A percentile compares a stretch with the other conserved stretches of the same genome.
Evolutionary conservation across 1,140 invertebrate species (phyloP).

Genomic region (Nomia melanderi): DNA sequence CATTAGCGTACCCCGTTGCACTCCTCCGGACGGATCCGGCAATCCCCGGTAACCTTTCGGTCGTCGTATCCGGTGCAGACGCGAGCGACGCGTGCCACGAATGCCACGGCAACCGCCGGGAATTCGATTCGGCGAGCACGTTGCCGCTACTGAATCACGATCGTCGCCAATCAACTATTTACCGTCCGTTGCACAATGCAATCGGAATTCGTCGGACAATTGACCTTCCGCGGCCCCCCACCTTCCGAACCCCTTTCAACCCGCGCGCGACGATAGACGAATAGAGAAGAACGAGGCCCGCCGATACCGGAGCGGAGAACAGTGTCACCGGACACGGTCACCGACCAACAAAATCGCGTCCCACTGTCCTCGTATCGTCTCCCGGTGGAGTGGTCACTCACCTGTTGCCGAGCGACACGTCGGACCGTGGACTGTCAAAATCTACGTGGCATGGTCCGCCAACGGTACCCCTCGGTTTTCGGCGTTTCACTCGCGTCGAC

Average conservation of each 20-base stretch:
- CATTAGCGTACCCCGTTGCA: neutral
- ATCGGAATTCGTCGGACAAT: neutral
- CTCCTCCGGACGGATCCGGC: neutral
- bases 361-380: neutral
- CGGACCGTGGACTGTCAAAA: slow-evolving; percentile 6
- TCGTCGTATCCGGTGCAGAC: neutral
- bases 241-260: neutral
- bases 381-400: slow-evolving; percentile 7
- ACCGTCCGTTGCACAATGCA: neutral
- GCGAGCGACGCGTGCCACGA: no score
- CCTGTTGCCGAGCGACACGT: neutral
- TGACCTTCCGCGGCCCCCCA: neutral
- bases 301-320: neutral
- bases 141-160: neutral
- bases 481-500: no score
- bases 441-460: neutral
- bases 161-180: neutral
- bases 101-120: neutral
- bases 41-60: neutral
- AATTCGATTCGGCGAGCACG: neutral
- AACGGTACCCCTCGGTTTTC: no score
- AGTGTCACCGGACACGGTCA: no score
- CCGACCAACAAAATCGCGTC: neutral
- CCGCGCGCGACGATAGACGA: neutral
- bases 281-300: neutral